Base-by-base conservation (phyloP, 2,797 vertebrate species). In the Lepus oiostolus region DNA sequence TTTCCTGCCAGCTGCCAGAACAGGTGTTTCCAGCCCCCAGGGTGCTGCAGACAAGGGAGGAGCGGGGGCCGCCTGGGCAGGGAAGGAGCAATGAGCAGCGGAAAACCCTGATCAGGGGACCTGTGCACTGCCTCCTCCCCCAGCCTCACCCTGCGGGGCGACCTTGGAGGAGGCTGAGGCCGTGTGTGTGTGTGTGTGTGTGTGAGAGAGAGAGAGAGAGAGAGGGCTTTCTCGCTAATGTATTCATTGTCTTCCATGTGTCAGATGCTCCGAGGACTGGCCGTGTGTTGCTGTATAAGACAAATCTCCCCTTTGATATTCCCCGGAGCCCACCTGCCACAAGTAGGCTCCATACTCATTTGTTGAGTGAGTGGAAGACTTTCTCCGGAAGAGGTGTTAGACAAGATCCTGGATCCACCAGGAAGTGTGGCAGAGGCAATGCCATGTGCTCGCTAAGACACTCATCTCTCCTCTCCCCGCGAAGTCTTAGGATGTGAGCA, bases 21-120 rank as follows among this genome's bases (percentile, higher is more conserved):
- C 93, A 97, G 93, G 90, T 96, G 96, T 21, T 95, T 3, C 17
- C 35, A 6, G 42, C 67, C 11, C 50, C 80, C 70, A 79, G 60
- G 74, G 67, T 91, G 13, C 87, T 13, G 0, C 8, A 76, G 76
- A 52, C 54, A 65, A 74, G 26, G 68, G 50, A 84, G 42, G 85
- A 63, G 21, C 42, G 13, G 16, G 6, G 50, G 35, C 67, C 13
- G 7, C 38, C 24, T 3, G 3, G 16, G 62, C 60, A 67, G 86
- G 85, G 60, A 82, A 76, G 19, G 26, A 94, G 19, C 38, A 72
- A 38, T 19, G 5, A 86, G 22, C 4, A 0, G 60, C 81, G 80
- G 32, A 92, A 85, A 90, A 60, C 22, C 65, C 60, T 4, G 13
- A 86, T 81, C 58, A 58, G 71, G 21, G 26, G 65, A 58, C 22